Evolutionary conservation across 1,140 invertebrate species (phyloP), one percentile per base, ranked within the genome.

Genomic region (Drosophila jambulina): DNA sequence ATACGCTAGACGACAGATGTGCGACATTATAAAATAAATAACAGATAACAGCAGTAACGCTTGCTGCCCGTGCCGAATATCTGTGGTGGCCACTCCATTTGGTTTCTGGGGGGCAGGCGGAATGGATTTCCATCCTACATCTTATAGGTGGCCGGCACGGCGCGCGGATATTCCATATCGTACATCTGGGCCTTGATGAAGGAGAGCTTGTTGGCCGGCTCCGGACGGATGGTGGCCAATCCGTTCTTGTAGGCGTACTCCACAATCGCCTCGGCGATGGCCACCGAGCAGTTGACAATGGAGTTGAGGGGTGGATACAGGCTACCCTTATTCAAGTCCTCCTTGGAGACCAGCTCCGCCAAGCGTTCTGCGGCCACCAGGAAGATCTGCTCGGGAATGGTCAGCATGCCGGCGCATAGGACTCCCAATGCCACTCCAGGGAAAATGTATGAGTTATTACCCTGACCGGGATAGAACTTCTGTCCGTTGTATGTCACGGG

Each of bases 381-480:
- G 94, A 99, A 99, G 29, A 97, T 94, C 72, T 98, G 96, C 81
- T 99, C 97, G 2, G 96, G 95, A 90, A 99, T 98, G 76, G 95
- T 96, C 78, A 96, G 94, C 92, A 98, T 96, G 56, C 97, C 96
- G 42, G 96, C 95, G 82, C 95, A 95, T 59, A 99, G 96, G 34
- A 97, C 96, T 49, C 96, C 98, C 7, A 99, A 94, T 21, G 97
- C 98, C 17, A 99, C 95, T 27, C 98, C 98, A 19, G 98, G 98
- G 94, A 99, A 99, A 82, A 99, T 98, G 93, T 99, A 99, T 1
- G 98, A 96, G 93, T 99, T 99, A 93, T 99, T 99, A 65, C 98
- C 98, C 93, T 99, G 98, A 1, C 98, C 98, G 2, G 98, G 97
- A 88, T 95, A 92, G 85, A 95, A 96, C 13, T 95, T 96, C 82